These are phyloP conservation scores for Stegastes partitus DNA, from an alignment of 2,113 vertebrate genomes.

Conservation along the genomic window DNA sequence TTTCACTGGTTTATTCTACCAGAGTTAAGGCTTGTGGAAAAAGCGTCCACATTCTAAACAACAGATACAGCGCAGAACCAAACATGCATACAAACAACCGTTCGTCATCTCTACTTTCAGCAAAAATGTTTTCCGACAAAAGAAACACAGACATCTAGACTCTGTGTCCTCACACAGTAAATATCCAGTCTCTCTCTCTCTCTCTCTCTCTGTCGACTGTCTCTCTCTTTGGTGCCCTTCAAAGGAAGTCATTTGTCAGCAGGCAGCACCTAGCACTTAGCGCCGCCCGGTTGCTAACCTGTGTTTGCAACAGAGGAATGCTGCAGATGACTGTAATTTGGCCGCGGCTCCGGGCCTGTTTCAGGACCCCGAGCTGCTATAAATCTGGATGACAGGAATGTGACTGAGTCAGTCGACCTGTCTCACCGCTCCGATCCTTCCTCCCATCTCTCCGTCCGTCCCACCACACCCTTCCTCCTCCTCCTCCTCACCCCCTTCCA, in stretches of 20 bases:
- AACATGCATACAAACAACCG: slow-evolving; percentile 58
- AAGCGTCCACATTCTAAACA: slow-evolving; percentile 48
- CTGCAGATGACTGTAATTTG: slow-evolving; percentile 86
- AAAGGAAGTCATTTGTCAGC: slow-evolving; percentile 89
- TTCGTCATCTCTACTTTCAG: slow-evolving; percentile 54
- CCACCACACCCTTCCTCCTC: slow-evolving; percentile 49
- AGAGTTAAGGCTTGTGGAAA: slow-evolving; percentile 16
- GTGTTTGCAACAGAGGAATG: slow-evolving; percentile 85
- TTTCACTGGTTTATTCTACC: slow-evolving; percentile 49
- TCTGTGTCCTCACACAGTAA: slow-evolving; percentile 62
- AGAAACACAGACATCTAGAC: slow-evolving; percentile 61
- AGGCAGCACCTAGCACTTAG: slow-evolving; percentile 83
- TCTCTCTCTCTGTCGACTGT: neutral
- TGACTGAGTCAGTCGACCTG: slow-evolving; percentile 75
- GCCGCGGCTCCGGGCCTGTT: slow-evolving; percentile 76
- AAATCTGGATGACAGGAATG: slow-evolving; percentile 84
- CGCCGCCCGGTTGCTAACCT: slow-evolving; percentile 73
- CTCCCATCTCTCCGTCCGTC: slow-evolving; percentile 39
- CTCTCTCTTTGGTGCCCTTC: slow-evolving; percentile 72
- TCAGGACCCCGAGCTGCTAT: slow-evolving; percentile 76
- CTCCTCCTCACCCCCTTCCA: slow-evolving; percentile 6
- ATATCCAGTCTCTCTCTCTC: slow-evolving; percentile 51
- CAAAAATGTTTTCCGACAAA: slow-evolving; percentile 56
- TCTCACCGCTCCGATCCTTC: slow-evolving; percentile 56
- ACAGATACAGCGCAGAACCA: slow-evolving; percentile 40